Evolutionary conservation across 2,888 invertebrate species (phyloP), one percentile per base, ranked within the genome.

Genomic region (Hypomecis atomaria): DNA sequence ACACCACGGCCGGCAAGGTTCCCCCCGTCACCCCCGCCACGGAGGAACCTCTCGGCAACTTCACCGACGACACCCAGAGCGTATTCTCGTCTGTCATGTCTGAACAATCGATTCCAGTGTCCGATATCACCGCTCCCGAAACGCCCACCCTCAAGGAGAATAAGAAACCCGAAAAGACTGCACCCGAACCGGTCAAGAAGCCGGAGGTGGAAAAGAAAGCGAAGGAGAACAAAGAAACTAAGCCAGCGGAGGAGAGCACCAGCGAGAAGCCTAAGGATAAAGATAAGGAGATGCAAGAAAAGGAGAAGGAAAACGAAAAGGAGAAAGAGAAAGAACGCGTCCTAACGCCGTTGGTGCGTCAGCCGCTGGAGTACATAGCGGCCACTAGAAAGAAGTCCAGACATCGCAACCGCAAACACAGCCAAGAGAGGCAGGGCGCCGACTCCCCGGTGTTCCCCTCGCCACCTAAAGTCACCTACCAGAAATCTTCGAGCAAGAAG

Each of bases 51-150:
- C 94, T 95, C 36, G 94, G 93, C 53, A 95, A 94, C 76, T 91
- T 94, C 67, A 95, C 95, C 55, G 96, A 96, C 77, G 96, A 96
- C 75, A 94, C 95, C 13, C 96, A 96, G 74, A 96, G 96, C 85
- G 93, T 96, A 47, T 90, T 96, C 71, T 96, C 96, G 11, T 96
- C 96, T 40, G 95, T 94, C 10, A 94, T 96, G 85, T 96, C 96
- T 56, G 95, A 95, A 87, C 94, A 95, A 77, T 96, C 96, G 60
- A 94, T 95, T 83, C 94, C 95, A 79, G 94, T 95, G 85, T 94
- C 94, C 71, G 96, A 96, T 78, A 93, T 95, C 38, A 94, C 95
- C 33, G 92, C 94, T 44, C 92, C 93, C 38, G 93, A 93, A 70
- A 87, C 74, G 81, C 86, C 88, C 44, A 92, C 94, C 43, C 92